Evolutionary conservation across 2,888 invertebrate genomes (phyloP).

Genomic region (Eremobia ochroleuca): DNA sequence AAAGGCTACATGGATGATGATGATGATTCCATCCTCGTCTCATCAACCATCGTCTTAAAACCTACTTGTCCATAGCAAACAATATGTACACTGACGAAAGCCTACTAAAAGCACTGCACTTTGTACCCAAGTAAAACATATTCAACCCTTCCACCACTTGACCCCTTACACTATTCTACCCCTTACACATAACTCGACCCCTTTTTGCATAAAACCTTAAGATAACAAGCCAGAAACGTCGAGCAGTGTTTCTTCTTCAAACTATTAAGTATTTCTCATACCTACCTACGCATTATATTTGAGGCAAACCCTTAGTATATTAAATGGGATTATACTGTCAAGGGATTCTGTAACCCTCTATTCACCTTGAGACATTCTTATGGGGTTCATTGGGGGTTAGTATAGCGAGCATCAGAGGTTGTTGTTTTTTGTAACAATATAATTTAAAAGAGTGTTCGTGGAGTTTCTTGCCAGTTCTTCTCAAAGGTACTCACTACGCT

Average conservation of each 20-base stretch:
- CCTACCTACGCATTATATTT: constrained; percentile 59
- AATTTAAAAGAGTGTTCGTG: too few species aligned
- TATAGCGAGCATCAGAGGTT: constrained; percentile 34
- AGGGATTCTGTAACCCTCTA: constrained; percentile 61
- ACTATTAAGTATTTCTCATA: constrained; percentile 54
- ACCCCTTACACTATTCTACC: background rate
- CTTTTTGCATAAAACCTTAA: constrained; percentile 46
- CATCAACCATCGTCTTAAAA: background rate
- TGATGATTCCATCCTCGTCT: background rate
- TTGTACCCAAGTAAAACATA: constrained; percentile 26
- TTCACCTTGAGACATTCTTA: constrained; percentile 68
- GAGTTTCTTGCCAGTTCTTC: too few species aligned
- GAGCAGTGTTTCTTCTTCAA: constrained; percentile 51
- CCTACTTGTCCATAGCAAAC: background rate
- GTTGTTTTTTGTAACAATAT: too few species aligned
- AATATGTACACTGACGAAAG: background rate
- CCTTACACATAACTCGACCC: constrained; percentile 7
- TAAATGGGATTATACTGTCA: constrained; percentile 72
- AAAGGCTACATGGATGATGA: background rate
- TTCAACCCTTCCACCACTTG: constrained; percentile 17
- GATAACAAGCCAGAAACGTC: constrained; percentile 27
- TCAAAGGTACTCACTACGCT: too few species aligned
- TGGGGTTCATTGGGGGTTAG: constrained; percentile 28
- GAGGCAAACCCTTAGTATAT: constrained; percentile 68
- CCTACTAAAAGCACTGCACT: constrained; percentile 12